Evolutionary conservation across 2,888 invertebrate species (phyloP), one percentile per base, ranked within the genome.

Genomic region (Ophioninae sp.): DNA sequence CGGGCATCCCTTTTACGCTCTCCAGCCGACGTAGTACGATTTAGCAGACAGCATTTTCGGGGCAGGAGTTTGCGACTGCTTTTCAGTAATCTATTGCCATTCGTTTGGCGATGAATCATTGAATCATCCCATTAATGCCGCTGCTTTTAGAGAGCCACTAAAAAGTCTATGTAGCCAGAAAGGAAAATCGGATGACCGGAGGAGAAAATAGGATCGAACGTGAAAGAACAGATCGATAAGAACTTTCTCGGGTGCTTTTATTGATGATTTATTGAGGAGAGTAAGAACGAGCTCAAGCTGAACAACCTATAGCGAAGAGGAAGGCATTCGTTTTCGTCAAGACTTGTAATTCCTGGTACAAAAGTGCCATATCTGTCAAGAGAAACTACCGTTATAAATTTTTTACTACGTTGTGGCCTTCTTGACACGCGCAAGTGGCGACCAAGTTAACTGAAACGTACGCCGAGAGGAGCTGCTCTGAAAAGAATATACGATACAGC

Each of bases 1-100:
- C 89, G 87, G 87, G 89, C 88, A 88, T 88, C 89, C 84, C 85
- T 88, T 69, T 71, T 72, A 58, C 20, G 68, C 63, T 75, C 67
- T 78, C 58, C 30, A 65, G 69, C 67, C 61, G 59, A 6, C n/a
- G 67, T 44, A 71, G 75, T 73, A 37, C 39, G 71, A 65, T 30
- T 30, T 30, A 30, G 1, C 30, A 30, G 30, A 30, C 30, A 2
- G 30, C 30, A 30, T 30, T 51, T 51, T 51, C 17, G 51, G 17
- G 6, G 51, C 13, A 17, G 51, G 51, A 51, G 17, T 13, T 17
- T 0, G 51, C 51, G 6, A 17, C 51, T 17, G 51, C 6, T 13
- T 51, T 51, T 51, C 51, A 5, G 51, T 51, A 51, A 51, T 51
- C 17, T 51, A 17, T 17, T 10, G 17, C 17, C 51, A 51, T 51